A percentile compares a stretch with the other conserved stretches of the same genome.
These are phyloP conservation scores for Aquatica leii DNA, from an alignment of 2,888 invertebrate species.

Conservation along the genomic window DNA sequence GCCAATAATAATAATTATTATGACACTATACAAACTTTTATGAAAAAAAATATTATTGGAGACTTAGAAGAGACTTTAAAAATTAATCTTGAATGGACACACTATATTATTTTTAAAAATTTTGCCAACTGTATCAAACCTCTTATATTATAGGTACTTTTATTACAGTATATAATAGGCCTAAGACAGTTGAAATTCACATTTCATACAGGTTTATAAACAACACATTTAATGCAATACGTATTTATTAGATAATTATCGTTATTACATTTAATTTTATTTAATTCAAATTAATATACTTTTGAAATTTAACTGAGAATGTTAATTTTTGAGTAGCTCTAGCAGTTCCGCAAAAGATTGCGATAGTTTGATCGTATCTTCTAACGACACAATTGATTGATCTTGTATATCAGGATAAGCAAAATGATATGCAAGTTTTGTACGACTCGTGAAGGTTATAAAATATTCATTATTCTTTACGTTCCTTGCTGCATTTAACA, in stretches of 20 bases:
- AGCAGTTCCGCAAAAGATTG: constrained; percentile 1
- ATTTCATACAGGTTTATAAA: constrained; percentile 14
- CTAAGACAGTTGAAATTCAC: constrained; percentile 14
- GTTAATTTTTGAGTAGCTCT: too few species aligned
- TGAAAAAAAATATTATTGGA: too few species aligned
- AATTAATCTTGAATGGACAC: constrained; percentile 16
- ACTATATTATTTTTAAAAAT: constrained; percentile 13
- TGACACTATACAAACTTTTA: too few species aligned
- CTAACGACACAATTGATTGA: too few species aligned
- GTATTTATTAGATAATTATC: constrained; percentile 1
- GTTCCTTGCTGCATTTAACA: too few species aligned
- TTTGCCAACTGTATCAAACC: constrained; percentile 13
- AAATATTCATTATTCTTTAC: too few species aligned
- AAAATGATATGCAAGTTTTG: constrained; percentile 3
- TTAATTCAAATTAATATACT: constrained; percentile 17
- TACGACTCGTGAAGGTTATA: constrained; percentile 1
- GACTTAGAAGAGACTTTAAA: too few species aligned
- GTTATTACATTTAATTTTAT: constrained; percentile 1
- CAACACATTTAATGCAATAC: constrained; percentile 16
- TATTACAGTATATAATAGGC: constrained; percentile 13
- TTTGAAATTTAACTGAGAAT: too few species aligned
- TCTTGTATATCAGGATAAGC: too few species aligned
- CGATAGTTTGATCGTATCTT: not conserved
- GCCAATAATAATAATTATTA: too few species aligned
- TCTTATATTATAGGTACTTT: constrained; percentile 15